These are phyloP conservation scores for Drosophila athabasca DNA, from an alignment of 1,140 invertebrate species.

Conservation along the genomic window DNA sequence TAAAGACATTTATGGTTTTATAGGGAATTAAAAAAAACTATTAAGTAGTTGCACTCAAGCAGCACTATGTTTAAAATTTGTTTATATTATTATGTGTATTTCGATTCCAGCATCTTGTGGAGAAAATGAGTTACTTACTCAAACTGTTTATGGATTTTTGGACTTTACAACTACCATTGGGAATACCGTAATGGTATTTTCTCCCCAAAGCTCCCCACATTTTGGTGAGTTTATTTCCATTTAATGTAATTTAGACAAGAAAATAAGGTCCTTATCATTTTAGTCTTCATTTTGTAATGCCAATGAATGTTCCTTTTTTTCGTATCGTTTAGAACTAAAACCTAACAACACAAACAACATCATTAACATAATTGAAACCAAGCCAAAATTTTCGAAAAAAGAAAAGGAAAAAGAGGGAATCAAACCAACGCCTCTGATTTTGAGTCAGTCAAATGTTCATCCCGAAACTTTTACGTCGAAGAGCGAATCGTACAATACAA, in stretches of 20 bases:
- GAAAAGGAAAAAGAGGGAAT: slow-evolving; percentile 55
- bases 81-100: no score
- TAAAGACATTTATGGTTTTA: no score
- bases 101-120: slow-evolving; percentile 36
- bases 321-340: slow-evolving; percentile 34
- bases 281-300: not conserved
- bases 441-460: slow-evolving; percentile 32
- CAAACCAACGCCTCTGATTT: slow-evolving; percentile 57
- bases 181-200: slow-evolving; percentile 94
- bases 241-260: not conserved
- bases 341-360: slow-evolving; percentile 39
- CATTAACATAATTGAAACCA: slow-evolving; percentile 69
- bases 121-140: slow-evolving; percentile 62
- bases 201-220: slow-evolving; percentile 85
- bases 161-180: slow-evolving; percentile 96
- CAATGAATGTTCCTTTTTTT: not conserved
- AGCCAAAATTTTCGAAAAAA: slow-evolving; percentile 41
- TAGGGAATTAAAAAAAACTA: no score
- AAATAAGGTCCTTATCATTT: not conserved
- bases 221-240: slow-evolving; percentile 56
- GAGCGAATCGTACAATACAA: slow-evolving; percentile 25
- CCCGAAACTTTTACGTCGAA: slow-evolving; percentile 34
- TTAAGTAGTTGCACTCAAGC: no score
- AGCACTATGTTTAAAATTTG: no score
- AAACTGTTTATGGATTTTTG: slow-evolving; percentile 89